Evolutionary conservation across 2,797 vertebrate species (phyloP).

Genomic region (Pseudotriccus pelzelni): DNA sequence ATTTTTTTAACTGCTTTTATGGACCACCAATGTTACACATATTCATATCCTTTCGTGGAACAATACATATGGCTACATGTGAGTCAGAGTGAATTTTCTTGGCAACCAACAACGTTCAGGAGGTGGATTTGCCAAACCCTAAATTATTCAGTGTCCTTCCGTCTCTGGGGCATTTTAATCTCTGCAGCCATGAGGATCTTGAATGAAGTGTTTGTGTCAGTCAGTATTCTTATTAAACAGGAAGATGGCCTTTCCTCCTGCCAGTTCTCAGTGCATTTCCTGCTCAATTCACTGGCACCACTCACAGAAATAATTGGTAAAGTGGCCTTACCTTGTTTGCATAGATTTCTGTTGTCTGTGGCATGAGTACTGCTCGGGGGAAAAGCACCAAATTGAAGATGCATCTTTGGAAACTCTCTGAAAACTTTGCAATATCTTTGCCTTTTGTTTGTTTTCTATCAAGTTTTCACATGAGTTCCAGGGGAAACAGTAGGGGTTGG

Average conservation of each 20-base stretch:
- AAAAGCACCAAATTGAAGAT: neutral
- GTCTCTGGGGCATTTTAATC: neutral
- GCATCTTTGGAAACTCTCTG: neutral
- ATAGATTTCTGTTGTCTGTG: neutral
- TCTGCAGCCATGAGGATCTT: neutral
- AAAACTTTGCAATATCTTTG: neutral
- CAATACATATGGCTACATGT: neutral
- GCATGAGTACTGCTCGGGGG: neutral
- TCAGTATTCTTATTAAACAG: neutral
- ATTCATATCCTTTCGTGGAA: constrained; percentile 25
- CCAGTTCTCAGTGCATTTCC: neutral
- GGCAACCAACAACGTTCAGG: neutral
- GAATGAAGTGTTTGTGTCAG: neutral
- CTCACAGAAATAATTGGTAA: neutral
- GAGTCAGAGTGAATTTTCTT: constrained; percentile 58
- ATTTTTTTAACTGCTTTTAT: neutral
- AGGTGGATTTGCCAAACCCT: constrained; percentile 19
- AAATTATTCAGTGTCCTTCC: constrained; percentile 22
- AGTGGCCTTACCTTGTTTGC: neutral
- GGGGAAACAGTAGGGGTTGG: neutral
- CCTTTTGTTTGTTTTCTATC: neutral
- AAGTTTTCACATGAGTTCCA: neutral
- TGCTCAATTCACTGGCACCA: neutral
- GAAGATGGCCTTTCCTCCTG: neutral
- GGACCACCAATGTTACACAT: neutral